These are phyloP conservation scores for Globodera rostochiensis DNA, from an alignment of 1,140 invertebrate species.

Conservation along the genomic window DNA sequence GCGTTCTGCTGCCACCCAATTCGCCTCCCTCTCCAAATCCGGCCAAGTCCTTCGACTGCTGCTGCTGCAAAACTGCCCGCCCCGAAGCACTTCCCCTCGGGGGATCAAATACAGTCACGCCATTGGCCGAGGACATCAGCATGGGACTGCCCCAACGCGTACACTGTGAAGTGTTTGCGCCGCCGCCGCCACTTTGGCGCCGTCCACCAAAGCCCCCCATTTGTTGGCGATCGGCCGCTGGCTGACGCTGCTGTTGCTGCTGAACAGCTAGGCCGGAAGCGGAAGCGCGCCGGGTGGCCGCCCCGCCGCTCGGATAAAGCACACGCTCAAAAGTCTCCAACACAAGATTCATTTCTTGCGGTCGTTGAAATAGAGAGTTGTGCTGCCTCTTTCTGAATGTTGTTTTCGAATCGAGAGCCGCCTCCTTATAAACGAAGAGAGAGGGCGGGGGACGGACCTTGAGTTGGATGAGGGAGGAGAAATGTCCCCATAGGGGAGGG, in stretches of 20 bases:
- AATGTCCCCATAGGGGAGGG: neutral
- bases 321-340: constrained; percentile 7
- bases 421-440: too few relatives aligned
- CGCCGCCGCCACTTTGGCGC: neutral
- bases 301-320: neutral
- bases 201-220: neutral
- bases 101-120: neutral
- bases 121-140: neutral
- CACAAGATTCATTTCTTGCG: neutral
- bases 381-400: too few relatives aligned
- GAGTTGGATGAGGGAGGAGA: neutral
- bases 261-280: neutral
- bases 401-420: too few relatives aligned
- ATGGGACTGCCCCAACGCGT: neutral
- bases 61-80: neutral
- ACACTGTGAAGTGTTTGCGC: neutral
- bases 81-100: neutral
- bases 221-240: neutral
- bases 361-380: neutral
- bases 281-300: neutral
- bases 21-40: neutral
- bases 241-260: neutral
- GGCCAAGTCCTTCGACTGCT: neutral
- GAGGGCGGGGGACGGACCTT: neutral
- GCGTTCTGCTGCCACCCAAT: neutral